Evolutionary conservation across 2,113 vertebrate species (phyloP), one percentile per base, ranked within the genome.

Genomic region (Micronisus gabar): DNA sequence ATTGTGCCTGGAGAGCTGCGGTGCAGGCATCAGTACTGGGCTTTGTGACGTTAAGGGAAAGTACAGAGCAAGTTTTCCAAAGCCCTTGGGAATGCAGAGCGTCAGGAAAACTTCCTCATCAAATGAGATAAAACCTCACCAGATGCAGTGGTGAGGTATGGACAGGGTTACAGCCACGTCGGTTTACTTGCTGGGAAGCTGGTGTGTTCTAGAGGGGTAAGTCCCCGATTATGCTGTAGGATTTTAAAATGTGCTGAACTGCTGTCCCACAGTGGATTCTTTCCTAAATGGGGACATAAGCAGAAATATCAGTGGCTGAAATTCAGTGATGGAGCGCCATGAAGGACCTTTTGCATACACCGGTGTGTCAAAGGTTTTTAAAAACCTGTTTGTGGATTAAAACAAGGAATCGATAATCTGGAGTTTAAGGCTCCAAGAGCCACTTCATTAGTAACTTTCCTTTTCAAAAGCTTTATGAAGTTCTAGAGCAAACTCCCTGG

Each of bases 391-490:
- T 2, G 82, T 61, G 95, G 74, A 96, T 97, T 97, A 92, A 86
- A 90, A 19, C 43, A 14, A 89, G 96, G 97, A 94, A 75, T 84
- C 0, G 20, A 68, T 90, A 87, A 96, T 96, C 95, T 70, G 63
- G 90, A 90, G 76, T 59, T 96, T 80, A 95, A 82, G 84, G 52
- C 95, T 87, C 72, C 1, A 5, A 61, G 91, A 91, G 83, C 68
- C 82, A 21, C 88, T 94, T 94, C 84, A 34, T 94, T 93, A 95
- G 78, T 50, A 96, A 96, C 93, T 97, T 95, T 38, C 59, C 93
- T 93, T 93, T 86, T 95, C 76, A 80, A 81, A 92, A 83, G 68
- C 78, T 96, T 96, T 93, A 82, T 82, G 88, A 96, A 97, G 86
- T 93, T 91, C 80, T 81, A 94, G 86, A 95, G 79, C 86, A 90